Evolutionary conservation across 2,113 vertebrate species (phyloP), one percentile per base, ranked within the genome.

Genomic region (Datnioides undecimradiatus): DNA sequence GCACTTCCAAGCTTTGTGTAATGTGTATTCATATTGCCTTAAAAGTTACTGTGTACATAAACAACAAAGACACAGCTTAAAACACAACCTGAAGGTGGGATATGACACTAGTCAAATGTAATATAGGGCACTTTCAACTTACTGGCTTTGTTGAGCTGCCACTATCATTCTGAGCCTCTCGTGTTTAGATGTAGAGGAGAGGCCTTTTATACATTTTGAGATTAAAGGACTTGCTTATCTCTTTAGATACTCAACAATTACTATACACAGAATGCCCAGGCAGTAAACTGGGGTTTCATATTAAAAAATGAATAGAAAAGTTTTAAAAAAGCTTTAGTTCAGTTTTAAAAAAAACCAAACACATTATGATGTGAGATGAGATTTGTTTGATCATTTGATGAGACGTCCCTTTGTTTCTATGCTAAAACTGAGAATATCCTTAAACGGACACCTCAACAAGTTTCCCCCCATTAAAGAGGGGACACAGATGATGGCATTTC

Each of bases 401-500:
- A 66, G 70, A 60, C 16, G 51, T 19, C 3, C n/a, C 19, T 62
- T 73, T 49, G n/a, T 74, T 19, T 14, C n/a, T 0, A n/a, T n/a
- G 1, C 23, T 1, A 27, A 25, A 75, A 69, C 2, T n/a, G 10
- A 57, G 41, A 83, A 70, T n/a, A 27, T 72, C 48, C 19, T 51
- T 9, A 25, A 86, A 51, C 33, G 34, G 31, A 6, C n/a, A 49
- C 14, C 17, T 36, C 46, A 8, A 46, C 23, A 64, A n/a, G 21
- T 27, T 68, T 70, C 41, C 27, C 8, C 3, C 63, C 23, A 55
- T n/a, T 76, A 51, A 45, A 54, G 10, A 65, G 23, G 6, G 13
- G 2, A 70, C 66, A 36, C 34, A 23, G 17, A 88, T 59, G 4
- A 46, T 57, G 36, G 19, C 45, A 45, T 59, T 80, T 36, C 34